Percentiles rank a stretch among this genome's conserved stretches.
phyloP scores from a whole-genome alignment of 2,797 vertebrate species.

The Brotula barbata region DNA sequence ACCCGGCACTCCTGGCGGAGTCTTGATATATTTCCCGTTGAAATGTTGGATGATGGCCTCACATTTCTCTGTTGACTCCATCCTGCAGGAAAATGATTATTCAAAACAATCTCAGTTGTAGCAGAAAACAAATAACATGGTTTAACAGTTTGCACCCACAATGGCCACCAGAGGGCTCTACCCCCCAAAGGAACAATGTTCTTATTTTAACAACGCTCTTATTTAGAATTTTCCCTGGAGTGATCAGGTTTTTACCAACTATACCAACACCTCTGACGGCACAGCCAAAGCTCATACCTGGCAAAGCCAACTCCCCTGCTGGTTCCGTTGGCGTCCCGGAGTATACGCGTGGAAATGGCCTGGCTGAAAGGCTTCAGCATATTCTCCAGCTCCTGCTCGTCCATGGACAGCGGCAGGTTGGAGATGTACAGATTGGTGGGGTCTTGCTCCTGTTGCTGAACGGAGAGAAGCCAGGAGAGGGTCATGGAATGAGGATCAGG shows the following conservation, averaged over 20 bases:
- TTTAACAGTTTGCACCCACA: neutral
- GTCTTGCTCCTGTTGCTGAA: constrained; percentile 96
- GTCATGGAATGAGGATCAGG: constrained; percentile 10
- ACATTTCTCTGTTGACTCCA: constrained; percentile 97
- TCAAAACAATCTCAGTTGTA: constrained; percentile 4
- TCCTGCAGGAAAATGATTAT: constrained; percentile 73
- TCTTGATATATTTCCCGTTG: constrained; percentile 96
- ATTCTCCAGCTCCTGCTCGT: constrained; percentile 91
- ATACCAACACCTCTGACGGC: neutral
- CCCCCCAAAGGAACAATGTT: constrained; percentile 3
- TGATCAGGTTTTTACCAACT: neutral
- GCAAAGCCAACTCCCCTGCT: constrained; percentile 95
- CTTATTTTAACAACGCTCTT: constrained; percentile 1
- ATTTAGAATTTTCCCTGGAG: no score
- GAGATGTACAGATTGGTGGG: constrained; percentile 97
- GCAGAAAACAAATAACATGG: neutral
- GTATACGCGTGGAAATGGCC: constrained; percentile 93
- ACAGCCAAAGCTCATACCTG: constrained; percentile 84
- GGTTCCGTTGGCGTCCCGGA: constrained; percentile 87
- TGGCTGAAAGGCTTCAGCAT: constrained; percentile 95
- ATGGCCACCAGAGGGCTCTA: constrained; percentile 60
- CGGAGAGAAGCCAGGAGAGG: constrained; percentile 3
- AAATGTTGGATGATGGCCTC: constrained; percentile 96
- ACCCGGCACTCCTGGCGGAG: constrained; percentile 91
- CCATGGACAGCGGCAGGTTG: constrained; percentile 91